Evolutionary conservation across 1,140 invertebrate species (phyloP).

Genomic region (Ylistrum balloti): DNA sequence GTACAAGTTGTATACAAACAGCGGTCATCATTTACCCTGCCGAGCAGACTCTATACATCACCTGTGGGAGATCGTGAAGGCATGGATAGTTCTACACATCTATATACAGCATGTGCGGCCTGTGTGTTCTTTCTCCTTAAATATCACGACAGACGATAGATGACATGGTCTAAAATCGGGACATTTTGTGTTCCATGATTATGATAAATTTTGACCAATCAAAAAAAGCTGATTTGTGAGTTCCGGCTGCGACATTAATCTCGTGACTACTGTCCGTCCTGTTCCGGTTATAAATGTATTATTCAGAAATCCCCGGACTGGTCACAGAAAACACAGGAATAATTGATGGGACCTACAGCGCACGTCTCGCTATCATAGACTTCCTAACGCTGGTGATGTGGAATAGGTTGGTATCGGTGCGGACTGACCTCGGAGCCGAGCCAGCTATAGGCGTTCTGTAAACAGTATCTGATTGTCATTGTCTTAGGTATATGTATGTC

Average conservation of each 20-base stretch:
- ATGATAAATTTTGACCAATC: slow-evolving; percentile 40
- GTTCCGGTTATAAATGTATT: slow-evolving; percentile 35
- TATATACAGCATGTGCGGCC: neutral
- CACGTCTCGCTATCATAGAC: slow-evolving; percentile 13
- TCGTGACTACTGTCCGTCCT: slow-evolving; percentile 25
- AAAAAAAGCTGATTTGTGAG: slow-evolving; percentile 31
- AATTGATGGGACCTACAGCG: slow-evolving; percentile 2
- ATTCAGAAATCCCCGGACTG: slow-evolving; percentile 37
- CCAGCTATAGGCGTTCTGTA: neutral
- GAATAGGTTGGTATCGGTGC: neutral
- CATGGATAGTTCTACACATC: neutral
- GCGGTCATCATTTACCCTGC: neutral
- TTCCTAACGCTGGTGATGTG: neutral
- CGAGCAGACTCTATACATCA: neutral
- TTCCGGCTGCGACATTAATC: slow-evolving; percentile 37
- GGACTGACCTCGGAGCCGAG: slow-evolving; percentile 1
- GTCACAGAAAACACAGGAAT: slow-evolving; percentile 20
- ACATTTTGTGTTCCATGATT: slow-evolving; percentile 25
- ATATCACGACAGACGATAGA: slow-evolving; percentile 22
- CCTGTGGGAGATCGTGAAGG: no score
- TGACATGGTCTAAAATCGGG: slow-evolving; percentile 17
- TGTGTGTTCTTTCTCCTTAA: neutral
- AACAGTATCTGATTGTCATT: neutral
- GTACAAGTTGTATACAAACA: neutral
- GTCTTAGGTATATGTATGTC: no score